phyloP scores from a whole-genome alignment of 2,888 invertebrate genomes.

The Folsomia candida region DNA sequence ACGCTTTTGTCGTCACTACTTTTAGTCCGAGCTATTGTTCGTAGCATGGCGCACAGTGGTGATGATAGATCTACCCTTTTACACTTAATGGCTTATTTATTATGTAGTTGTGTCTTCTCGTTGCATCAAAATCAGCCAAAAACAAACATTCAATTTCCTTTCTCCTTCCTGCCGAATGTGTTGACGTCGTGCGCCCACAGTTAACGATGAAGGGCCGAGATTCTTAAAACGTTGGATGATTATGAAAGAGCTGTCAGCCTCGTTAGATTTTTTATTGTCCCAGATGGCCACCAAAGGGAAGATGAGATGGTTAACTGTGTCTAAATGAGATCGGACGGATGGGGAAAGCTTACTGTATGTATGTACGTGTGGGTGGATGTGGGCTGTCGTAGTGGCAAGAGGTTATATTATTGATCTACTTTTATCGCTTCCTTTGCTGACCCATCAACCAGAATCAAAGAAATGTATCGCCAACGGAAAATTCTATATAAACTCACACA shows the following conservation, averaged over 20 bases:
- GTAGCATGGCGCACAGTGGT: too few species aligned
- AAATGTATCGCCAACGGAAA: too few species aligned
- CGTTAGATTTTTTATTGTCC: constrained; percentile 11
- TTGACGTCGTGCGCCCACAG: neutral
- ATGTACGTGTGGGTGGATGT: neutral
- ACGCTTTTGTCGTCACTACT: too few species aligned
- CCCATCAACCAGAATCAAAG: neutral
- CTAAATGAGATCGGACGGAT: neutral
- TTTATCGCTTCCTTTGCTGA: neutral
- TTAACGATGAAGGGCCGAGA: neutral
- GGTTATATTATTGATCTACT: neutral
- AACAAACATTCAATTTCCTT: constrained; percentile 16
- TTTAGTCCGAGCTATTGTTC: too few species aligned
- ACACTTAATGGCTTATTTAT: too few species aligned
- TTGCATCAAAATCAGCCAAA: constrained; percentile 10
- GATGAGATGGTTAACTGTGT: neutral
- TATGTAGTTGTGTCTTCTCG: too few species aligned
- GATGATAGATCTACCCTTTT: too few species aligned
- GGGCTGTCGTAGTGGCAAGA: too few species aligned
- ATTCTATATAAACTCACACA: neutral
- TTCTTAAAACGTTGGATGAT: neutral
- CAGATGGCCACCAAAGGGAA: constrained; percentile 14
- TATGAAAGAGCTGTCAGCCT: constrained; percentile 9
- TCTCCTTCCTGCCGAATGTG: constrained; percentile 6
- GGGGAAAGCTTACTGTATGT: neutral